Evolutionary conservation across 2,888 invertebrate genomes (phyloP).

Genomic region (Epistrophe eligans): DNA sequence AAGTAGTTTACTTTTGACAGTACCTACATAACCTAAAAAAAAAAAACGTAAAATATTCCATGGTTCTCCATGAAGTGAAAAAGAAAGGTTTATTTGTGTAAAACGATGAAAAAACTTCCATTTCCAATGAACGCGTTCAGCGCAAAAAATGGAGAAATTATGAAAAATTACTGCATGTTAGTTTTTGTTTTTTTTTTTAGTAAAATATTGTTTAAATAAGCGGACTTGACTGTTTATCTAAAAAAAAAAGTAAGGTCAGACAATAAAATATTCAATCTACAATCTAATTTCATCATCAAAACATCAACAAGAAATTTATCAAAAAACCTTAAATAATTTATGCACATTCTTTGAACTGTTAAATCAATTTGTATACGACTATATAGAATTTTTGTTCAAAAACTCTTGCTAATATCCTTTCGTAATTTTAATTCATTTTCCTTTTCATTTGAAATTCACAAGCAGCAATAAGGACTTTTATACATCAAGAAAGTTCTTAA

Average conservation of each 20-base stretch:
- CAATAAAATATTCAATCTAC: background rate
- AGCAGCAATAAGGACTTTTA: background rate
- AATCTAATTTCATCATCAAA: background rate
- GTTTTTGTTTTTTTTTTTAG: too few species aligned
- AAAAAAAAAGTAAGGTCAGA: background rate
- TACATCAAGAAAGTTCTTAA: background rate
- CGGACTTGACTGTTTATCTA: too few species aligned
- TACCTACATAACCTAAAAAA: too few species aligned
- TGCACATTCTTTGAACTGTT: conserved; percentile 3
- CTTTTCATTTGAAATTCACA: conserved; percentile 2
- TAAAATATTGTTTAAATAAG: background rate
- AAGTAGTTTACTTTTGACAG: too few species aligned
- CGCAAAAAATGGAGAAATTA: too few species aligned
- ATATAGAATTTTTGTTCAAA: background rate
- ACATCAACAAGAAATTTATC: background rate
- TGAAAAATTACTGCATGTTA: too few species aligned
- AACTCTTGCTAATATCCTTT: conserved; percentile 7
- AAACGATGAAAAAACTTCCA: too few species aligned
- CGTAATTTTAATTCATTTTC: conserved; percentile 21
- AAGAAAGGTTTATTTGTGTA: too few species aligned
- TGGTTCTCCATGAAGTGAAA: too few species aligned
- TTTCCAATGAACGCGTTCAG: too few species aligned
- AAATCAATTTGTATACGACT: conserved; percentile 8
- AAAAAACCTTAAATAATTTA: conserved; percentile 1
- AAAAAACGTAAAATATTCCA: too few species aligned